Evolutionary conservation across 1,140 invertebrate genomes (phyloP).

Genomic region (Drosophila erecta): DNA sequence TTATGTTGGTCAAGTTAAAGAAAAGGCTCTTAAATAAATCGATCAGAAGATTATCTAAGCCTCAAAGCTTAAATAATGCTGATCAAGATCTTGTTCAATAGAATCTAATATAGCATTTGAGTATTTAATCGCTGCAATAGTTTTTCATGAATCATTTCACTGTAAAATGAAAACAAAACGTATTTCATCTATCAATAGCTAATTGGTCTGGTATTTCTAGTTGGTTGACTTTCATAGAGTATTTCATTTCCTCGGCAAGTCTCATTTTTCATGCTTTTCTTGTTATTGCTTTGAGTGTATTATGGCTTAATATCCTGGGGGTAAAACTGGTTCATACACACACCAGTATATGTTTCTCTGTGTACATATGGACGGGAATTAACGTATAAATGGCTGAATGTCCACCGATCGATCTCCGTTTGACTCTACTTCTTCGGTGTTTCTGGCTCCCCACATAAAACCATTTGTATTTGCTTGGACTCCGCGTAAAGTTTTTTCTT

Average conservation of each 20-base stretch:
- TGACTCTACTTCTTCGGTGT: constrained; percentile 16
- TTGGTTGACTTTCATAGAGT: constrained; percentile 5
- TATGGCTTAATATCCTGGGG: constrained; percentile 77
- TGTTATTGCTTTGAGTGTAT: constrained; percentile 52
- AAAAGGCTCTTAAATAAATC: no score
- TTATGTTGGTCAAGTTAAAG: no score
- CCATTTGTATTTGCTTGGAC: constrained; percentile 20
- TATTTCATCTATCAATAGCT: neutral
- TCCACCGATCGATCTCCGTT: constrained; percentile 61
- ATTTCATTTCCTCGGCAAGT: constrained; percentile 12
- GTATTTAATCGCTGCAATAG: neutral
- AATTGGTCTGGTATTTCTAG: constrained; percentile 10
- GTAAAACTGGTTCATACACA: constrained; percentile 68
- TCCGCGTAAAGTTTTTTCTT: constrained; percentile 30
- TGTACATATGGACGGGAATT: constrained; percentile 30
- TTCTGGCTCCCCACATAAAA: constrained; percentile 38
- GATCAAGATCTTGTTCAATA: neutral
- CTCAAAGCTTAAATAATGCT: no score
- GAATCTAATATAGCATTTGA: no score
- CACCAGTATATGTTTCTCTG: constrained; percentile 5
- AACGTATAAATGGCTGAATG: constrained; percentile 29
- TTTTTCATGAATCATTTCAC: neutral
- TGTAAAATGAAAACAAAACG: neutral
- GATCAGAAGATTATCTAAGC: no score
- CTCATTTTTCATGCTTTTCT: constrained; percentile 33